Percentiles rank a stretch among this genome's conserved stretches.
Conservation (phyloP, 2,113 vertebrate species). For the Castor canadensis region DNA sequence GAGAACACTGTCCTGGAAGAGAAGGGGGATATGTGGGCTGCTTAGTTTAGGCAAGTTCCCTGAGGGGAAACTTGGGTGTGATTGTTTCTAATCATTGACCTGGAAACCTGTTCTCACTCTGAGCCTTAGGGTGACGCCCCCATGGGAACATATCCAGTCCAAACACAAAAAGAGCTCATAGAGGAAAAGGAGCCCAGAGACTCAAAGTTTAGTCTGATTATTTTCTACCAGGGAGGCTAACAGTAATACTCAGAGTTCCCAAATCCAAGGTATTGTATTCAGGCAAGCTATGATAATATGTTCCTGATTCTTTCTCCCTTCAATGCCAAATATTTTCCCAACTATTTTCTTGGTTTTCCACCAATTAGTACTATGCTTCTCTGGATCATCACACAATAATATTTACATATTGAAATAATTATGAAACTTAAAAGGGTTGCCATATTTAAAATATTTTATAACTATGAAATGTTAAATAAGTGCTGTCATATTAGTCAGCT, state of each 20-base stretch:
- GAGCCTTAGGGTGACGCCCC: conserved; percentile 38
- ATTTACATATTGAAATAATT: conserved; percentile 41
- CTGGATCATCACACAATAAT: not conserved
- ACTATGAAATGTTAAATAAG: conserved; percentile 37
- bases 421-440: conserved; percentile 16
- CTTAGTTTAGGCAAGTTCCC: conserved; percentile 36
- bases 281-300: not conserved
- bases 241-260: conserved; percentile 4
- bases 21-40: not conserved
- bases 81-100: conserved; percentile 76
- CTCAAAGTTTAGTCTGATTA: conserved; percentile 32
- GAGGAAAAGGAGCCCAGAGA: conserved; percentile 40
- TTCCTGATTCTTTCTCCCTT: conserved; percentile 7
- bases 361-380: conserved; percentile 35
- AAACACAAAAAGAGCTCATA: conserved; percentile 63
- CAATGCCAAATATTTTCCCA: not conserved
- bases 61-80: conserved; percentile 36
- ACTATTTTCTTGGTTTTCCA: conserved; percentile 11
- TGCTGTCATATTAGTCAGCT: not conserved
- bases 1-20: conserved; percentile 16
- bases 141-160: conserved; percentile 54
- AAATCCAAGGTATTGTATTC: conserved; percentile 31
- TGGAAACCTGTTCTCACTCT: conserved; percentile 70
- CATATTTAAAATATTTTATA: not conserved
- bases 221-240: not conserved